These are phyloP conservation scores for Drosophila kikkawai DNA, from an alignment of 1,140 invertebrate species.

Conservation along the genomic window DNA sequence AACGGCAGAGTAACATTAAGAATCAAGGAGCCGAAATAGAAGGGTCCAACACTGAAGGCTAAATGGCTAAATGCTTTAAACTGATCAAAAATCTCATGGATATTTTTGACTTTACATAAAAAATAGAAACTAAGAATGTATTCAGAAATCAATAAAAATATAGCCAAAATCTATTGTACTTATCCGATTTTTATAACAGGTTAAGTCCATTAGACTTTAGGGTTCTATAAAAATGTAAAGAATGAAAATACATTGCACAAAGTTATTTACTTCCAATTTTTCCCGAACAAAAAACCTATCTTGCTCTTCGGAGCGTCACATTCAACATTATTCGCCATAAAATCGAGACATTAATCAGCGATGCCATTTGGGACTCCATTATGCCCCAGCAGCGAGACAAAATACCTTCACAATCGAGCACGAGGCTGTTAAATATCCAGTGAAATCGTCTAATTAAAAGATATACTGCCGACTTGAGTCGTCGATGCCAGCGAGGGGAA, in stretches of 20 bases:
- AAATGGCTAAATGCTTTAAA: slow-evolving; percentile 4
- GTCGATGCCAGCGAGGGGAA: slow-evolving; percentile 10
- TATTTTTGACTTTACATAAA: not conserved
- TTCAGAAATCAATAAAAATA: not conserved
- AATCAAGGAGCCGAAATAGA: slow-evolving; percentile 5
- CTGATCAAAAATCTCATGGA: not conserved
- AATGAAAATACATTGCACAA: slow-evolving; percentile 1
- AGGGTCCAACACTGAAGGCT: not conserved
- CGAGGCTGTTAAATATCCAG: slow-evolving; percentile 47
- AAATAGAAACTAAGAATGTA: not conserved
- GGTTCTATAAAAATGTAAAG: slow-evolving; percentile 25
- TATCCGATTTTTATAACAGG: not conserved
- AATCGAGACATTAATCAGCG: slow-evolving; percentile 52
- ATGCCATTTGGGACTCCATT: slow-evolving; percentile 44
- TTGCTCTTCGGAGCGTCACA: not conserved
- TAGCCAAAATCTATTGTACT: not conserved
- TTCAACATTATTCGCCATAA: slow-evolving; percentile 38
- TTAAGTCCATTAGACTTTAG: slow-evolving; percentile 20
- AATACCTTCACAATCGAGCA: slow-evolving; percentile 47
- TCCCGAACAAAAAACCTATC: no score
- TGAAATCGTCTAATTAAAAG: slow-evolving; percentile 63
- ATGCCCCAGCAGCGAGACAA: slow-evolving; percentile 17
- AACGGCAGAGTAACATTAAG: slow-evolving; percentile 11
- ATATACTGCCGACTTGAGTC: slow-evolving; percentile 47
- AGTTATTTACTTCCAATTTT: slow-evolving; percentile 17